Evolutionary conservation across 1,140 invertebrate species (phyloP), one percentile per base, ranked within the genome.

Genomic region (Drosophila cardini): DNA sequence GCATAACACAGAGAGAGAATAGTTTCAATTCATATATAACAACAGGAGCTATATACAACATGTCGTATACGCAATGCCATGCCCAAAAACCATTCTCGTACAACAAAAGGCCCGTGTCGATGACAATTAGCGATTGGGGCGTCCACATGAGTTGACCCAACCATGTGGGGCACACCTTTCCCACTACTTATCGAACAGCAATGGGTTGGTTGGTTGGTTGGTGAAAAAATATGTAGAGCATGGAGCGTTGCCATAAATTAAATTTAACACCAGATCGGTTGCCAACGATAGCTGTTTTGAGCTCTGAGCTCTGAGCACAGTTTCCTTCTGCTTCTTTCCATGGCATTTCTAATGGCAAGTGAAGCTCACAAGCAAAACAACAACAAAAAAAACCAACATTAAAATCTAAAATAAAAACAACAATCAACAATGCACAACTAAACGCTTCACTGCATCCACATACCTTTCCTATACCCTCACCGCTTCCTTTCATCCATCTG

Each of bases 161-260:
- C 6, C 50, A 30, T 34, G 45, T 36, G 26, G 15, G 64, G 50
- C 72, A 42, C 65, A 70, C 72, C 65, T 75, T 75, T 60, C 52
- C 52, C 21, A 68, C 71, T 58, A 26, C 21, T 26, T 26, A 72
- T 72, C 58, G 56, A 50, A 64, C 58, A 38, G 16, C 40, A 11
- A 13, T 18, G 32, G 26, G 16, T 40, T 16, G 60, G 18, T 11
- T 42, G 26, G 16, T 40, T 16, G 60, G 18, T 11, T 42, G 13
- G 36, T 42, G 13, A 18, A 72, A 76, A 80, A 84, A 84, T 86
- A 86, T 86, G 83, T 86, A 86, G 83, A 87, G 84, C 83, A 87
- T 87, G 83, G 63, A 87, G 80, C 72, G 78, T 82, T 85, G 84
- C 83, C 83, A 87, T 87, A 87, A 87, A 87, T 87, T 87, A 89